phyloP scores from a whole-genome alignment of 2,888 invertebrate species.

The Hyposoter didymator region DNA sequence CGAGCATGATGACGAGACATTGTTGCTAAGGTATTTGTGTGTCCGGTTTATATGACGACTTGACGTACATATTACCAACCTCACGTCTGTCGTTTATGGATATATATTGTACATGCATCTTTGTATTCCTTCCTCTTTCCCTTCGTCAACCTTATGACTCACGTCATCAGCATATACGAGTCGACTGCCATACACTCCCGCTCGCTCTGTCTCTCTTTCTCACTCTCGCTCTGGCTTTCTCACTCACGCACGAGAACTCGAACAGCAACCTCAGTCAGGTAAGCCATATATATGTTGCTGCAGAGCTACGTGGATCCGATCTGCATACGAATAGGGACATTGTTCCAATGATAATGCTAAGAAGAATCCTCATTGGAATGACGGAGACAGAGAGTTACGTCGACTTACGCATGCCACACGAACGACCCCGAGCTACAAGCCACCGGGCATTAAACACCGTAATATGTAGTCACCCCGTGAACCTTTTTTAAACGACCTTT shows the following conservation, averaged over 20 bases:
- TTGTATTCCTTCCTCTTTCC: conserved; percentile 39
- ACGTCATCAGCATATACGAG: conserved; percentile 57
- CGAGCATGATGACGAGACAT: conserved; percentile 69
- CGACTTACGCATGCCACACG: conserved; percentile 58
- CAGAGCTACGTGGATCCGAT: conserved; percentile 63
- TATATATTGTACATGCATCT: conserved; percentile 21
- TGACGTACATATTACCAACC: conserved; percentile 18
- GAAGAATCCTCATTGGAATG: conserved; percentile 64
- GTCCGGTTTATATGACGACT: conserved; percentile 38
- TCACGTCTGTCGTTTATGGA: conserved; percentile 32
- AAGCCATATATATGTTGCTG: conserved; percentile 40
- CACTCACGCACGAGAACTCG: neutral
- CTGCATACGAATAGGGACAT: conserved; percentile 69
- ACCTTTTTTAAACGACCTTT: conserved; percentile 49
- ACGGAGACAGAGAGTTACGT: conserved; percentile 28
- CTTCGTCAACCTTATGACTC: conserved; percentile 66
- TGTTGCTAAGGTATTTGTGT: conserved; percentile 62
- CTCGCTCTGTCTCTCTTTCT: too few species aligned
- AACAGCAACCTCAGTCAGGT: conserved; percentile 59
- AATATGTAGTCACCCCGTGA: conserved; percentile 52
- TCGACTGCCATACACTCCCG: neutral
- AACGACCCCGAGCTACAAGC: conserved; percentile 42
- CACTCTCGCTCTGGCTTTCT: neutral
- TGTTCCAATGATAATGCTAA: conserved; percentile 69
- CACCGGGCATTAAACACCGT: conserved; percentile 53